Evolutionary conservation across 1,140 invertebrate species (phyloP), one percentile per base, ranked within the genome.

Genomic region (Scaptodrosophila lebanonensis): DNA sequence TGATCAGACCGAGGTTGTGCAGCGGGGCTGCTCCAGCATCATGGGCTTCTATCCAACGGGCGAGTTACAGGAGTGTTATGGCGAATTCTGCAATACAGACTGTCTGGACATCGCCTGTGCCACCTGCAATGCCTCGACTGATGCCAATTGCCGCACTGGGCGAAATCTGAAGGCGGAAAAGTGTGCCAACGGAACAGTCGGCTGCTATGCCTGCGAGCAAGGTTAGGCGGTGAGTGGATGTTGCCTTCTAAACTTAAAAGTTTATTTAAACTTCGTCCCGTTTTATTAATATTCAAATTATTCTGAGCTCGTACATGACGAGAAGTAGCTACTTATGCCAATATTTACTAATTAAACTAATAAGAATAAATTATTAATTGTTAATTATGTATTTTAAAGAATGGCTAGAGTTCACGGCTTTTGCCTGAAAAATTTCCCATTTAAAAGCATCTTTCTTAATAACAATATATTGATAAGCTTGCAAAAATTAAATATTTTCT

Each of bases 191-290:
- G 66, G 70, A 13, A 85, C 76, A 0, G 33, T 50, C 1, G 51
- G 69, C 25, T 85, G 83, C 42, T 85, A 60, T 36, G 63, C 83
- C 22, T 85, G 83, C 52, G 83, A 85, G 56, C 59, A 79, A 68
- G 76, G 83, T 71, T 71, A 76, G 64, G n/a, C n/a, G 53, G 58
- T 70, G 49, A 65, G 50, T 60, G 27, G 16, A 25, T 15, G 0
- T n/a, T n/a, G n/a, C n/a, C n/a, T 29, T n/a, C n/a, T n/a, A n/a
- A n/a, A n/a, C n/a, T n/a, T n/a, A n/a, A n/a, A n/a, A n/a, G n/a
- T n/a, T n/a, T n/a, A n/a, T n/a, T n/a, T n/a, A n/a, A n/a, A 29
- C 9, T 29, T 35, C 32, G 32, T 11, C 13, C 4, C 3, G 32
- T 22, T 15, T 27, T 44, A 44, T 7, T 25, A 22, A 44, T 5